These are phyloP conservation scores for mouse (Mus musculus) DNA, from an alignment of 2,113 vertebrate genomes.

Conservation along the genomic window GRCm39 chr14:93641501-93642000, in stretches of 20 bases:
- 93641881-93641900: neutral
- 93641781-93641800: conserved; percentile 20
- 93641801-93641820: conserved; percentile 39
- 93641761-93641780: conserved; percentile 29
- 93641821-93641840: neutral
- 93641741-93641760: neutral
- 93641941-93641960: neutral
- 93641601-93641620: neutral
- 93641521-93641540: neutral
- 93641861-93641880: neutral
- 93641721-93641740: conserved; percentile 57
- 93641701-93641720: conserved; percentile 12
- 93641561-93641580: neutral
- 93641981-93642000: neutral
- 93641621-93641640: neutral
- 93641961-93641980: neutral
- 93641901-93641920: neutral
- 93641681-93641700: conserved; percentile 16
- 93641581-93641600: conserved; percentile 6
- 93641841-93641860: conserved; percentile 39
- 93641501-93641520: neutral
- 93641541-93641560: neutral
- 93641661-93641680: conserved; percentile 40
- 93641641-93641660: neutral
- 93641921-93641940: neutral